Percentiles rank a stretch among this genome's conserved stretches.
phyloP scores from a whole-genome alignment of 1,140 invertebrate genomes.

The Papilio helenus region DNA sequence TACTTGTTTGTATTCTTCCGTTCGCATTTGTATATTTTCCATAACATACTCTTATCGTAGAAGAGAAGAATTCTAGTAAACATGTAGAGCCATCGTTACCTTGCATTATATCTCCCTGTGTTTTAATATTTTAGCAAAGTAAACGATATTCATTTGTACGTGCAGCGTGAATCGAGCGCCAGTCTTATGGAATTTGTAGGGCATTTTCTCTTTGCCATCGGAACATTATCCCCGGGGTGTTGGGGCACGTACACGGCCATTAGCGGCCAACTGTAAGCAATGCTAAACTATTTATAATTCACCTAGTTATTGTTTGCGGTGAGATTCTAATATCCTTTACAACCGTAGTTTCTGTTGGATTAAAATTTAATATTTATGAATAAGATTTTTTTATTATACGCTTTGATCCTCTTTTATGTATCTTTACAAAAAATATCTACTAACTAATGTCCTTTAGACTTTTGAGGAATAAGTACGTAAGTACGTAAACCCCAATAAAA shows the following conservation, averaged over 20 bases:
- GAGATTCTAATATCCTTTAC: constrained; percentile 4
- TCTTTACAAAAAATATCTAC: no score
- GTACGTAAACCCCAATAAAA: background rate
- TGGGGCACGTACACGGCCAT: constrained; percentile 47
- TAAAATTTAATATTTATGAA: background rate
- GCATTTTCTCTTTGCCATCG: constrained; percentile 2
- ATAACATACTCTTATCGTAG: no score
- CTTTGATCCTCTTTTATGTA: no score
- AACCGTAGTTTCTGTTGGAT: background rate
- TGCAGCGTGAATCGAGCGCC: background rate
- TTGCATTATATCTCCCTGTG: background rate
- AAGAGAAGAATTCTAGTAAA: background rate
- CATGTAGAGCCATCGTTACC: background rate
- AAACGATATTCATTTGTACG: constrained; percentile 21
- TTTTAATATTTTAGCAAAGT: constrained; percentile 22
- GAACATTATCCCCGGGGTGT: constrained; percentile 39
- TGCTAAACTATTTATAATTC: constrained; percentile 27
- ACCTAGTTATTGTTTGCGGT: constrained; percentile 17
- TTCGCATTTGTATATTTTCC: background rate
- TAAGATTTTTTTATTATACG: background rate
- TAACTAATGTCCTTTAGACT: no score
- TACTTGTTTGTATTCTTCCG: background rate
- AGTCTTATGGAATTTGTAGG: background rate
- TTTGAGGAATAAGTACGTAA: background rate
- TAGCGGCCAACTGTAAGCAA: constrained; percentile 44